Percentiles rank a stretch among this genome's conserved stretches.
Conservation (phyloP, 2,113 vertebrate genomes). For the Gadus macrocephalus region DNA sequence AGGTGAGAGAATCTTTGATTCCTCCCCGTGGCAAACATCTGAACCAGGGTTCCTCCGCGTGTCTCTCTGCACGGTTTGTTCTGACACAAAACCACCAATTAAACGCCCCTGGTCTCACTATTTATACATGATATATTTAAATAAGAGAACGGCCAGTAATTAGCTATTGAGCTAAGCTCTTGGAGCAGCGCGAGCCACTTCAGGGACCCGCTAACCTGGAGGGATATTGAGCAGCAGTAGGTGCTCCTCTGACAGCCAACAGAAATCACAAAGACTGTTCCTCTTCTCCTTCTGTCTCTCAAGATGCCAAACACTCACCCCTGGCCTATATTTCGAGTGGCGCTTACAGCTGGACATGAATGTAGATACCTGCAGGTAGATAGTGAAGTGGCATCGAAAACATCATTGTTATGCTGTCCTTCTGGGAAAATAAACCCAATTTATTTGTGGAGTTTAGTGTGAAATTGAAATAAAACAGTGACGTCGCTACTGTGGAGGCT, state of each 20-base stretch:
- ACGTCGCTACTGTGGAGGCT: too few relatives aligned
- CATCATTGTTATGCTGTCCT: too few relatives aligned
- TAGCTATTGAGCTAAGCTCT: conserved; percentile 31
- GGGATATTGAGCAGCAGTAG: not conserved
- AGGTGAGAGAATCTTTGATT: not conserved
- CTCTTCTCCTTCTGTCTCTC: too few relatives aligned
- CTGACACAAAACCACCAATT: conserved; percentile 38
- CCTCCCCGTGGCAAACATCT: conserved; percentile 14
- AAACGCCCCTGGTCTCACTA: conserved; percentile 23
- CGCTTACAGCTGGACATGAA: too few relatives aligned
- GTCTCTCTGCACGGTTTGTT: too few relatives aligned
- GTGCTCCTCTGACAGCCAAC: not conserved
- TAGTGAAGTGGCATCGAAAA: too few relatives aligned
- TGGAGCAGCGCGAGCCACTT: not conserved
- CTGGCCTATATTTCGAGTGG: too few relatives aligned
- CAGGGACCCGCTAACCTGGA: not conserved
- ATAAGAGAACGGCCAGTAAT: conserved; percentile 49
- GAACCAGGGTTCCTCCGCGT: conserved; percentile 1
- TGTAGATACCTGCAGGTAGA: too few relatives aligned
- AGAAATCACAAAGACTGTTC: not conserved
- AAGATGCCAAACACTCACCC: too few relatives aligned
- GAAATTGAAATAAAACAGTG: too few relatives aligned
- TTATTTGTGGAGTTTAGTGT: too few relatives aligned
- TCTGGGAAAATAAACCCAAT: too few relatives aligned
- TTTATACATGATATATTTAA: conserved; percentile 27